A percentile compares a stretch with the other conserved stretches of the same genome.
Evolutionary conservation across 2,797 vertebrate genomes (phyloP).

Genomic region (Coreius guichenoti): DNA sequence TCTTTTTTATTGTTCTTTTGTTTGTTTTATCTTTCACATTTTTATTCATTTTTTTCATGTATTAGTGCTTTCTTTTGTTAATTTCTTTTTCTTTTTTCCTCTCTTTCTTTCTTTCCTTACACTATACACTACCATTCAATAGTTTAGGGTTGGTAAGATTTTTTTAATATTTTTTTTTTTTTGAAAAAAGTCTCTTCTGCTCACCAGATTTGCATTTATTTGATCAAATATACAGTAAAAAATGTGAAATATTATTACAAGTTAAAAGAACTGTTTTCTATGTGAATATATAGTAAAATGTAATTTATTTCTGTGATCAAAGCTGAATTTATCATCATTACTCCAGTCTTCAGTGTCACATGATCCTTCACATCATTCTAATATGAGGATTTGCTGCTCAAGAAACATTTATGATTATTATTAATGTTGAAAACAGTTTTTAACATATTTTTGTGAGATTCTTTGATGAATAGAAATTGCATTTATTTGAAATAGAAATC

Average conservation of each 20-base stretch:
- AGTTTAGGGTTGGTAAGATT: neutral
- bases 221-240: neutral
- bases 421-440: neutral
- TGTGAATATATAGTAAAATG: neutral
- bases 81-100: too few relatives aligned
- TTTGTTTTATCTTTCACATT: neutral
- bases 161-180: neutral
- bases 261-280: accelerated
- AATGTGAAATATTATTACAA: neutral
- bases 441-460: neutral
- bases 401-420: neutral
- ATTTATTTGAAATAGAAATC: neutral
- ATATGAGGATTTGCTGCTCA: neutral
- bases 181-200: neutral
- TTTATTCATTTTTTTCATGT: neutral
- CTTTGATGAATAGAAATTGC: neutral
- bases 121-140: neutral
- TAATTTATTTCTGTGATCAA: neutral
- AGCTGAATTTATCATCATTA: neutral
- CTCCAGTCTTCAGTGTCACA: slow-evolving; percentile 6
- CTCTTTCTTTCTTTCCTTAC: neutral
- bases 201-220: neutral
- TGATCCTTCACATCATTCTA: neutral
- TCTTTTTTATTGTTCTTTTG: neutral
- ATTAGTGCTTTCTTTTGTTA: neutral